phyloP scores from a whole-genome alignment of 2,888 invertebrate species.

The Spodoptera littoralis region DNA sequence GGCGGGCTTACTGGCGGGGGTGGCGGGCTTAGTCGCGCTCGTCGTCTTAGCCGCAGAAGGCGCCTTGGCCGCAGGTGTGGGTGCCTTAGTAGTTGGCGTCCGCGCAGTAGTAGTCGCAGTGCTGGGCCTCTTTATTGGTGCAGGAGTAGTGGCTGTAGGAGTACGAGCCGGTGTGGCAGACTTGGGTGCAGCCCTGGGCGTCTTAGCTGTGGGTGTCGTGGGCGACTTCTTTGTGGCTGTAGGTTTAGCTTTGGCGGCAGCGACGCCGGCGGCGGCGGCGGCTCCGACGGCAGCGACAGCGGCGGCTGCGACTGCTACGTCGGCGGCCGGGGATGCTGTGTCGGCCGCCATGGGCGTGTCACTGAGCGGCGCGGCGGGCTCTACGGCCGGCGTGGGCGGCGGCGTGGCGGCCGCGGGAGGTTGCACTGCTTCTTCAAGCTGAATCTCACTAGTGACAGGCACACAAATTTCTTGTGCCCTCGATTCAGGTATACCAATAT shows the following conservation, averaged over 20 bases:
- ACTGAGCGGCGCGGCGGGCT: slow-evolving; percentile 59
- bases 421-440: slow-evolving; percentile 71
- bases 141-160: slow-evolving; percentile 60
- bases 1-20: slow-evolving; percentile 40
- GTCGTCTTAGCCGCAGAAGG: slow-evolving; percentile 49
- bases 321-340: slow-evolving; percentile 47
- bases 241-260: slow-evolving; percentile 57
- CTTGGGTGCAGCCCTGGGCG: slow-evolving; percentile 62
- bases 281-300: slow-evolving; percentile 61
- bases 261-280: slow-evolving; percentile 57
- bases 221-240: slow-evolving; percentile 63
- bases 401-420: slow-evolving; percentile 63
- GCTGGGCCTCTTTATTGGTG: slow-evolving; percentile 58
- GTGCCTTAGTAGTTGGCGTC: slow-evolving; percentile 50
- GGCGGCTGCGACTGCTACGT: slow-evolving; percentile 56
- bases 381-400: slow-evolving; percentile 65
- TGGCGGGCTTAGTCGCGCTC: slow-evolving; percentile 48
- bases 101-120: slow-evolving; percentile 55
- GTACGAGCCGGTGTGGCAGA: slow-evolving; percentile 63
- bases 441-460: slow-evolving; percentile 80
- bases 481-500: slow-evolving; percentile 79
- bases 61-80: slow-evolving; percentile 54
- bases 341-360: slow-evolving; percentile 61
- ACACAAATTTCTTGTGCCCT: slow-evolving; percentile 85
- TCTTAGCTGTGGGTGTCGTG: slow-evolving; percentile 65